These are phyloP conservation scores for Baryphthengus martii DNA, from an alignment of 2,113 vertebrate genomes.

Conservation along the genomic window DNA sequence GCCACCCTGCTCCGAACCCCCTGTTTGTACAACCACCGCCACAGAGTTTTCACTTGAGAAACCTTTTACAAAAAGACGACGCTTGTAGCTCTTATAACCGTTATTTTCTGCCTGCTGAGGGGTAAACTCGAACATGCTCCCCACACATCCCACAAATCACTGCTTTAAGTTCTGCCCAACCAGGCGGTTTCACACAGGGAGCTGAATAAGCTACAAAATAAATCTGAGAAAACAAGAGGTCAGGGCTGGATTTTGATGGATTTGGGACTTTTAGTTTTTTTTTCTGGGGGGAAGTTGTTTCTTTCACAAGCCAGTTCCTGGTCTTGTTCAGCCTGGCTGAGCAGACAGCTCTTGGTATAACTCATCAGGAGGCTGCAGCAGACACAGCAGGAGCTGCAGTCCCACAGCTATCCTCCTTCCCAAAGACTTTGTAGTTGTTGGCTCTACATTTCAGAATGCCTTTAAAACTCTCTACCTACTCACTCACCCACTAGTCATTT, in stretches of 20 bases:
- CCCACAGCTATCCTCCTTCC: neutral
- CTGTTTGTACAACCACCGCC: neutral
- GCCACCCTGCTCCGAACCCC: neutral
- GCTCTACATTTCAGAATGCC: fast-evolving
- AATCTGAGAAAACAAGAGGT: neutral
- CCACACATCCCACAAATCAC: neutral
- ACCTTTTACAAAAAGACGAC: neutral
- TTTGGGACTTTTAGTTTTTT: neutral
- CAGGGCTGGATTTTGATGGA: neutral
- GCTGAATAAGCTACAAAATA: neutral
- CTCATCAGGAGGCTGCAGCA: neutral
- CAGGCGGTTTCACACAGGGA: neutral
- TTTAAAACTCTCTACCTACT: neutral
- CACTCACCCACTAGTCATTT: neutral
- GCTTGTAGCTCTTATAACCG: neutral
- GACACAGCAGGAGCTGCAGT: neutral
- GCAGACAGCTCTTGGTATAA: neutral
- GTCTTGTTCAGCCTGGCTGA: neutral
- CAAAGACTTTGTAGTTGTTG: neutral
- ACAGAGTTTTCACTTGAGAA: neutral
- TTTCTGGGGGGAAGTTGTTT: no score
- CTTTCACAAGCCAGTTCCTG: neutral
- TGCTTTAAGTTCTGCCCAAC: neutral
- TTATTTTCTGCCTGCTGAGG: neutral
- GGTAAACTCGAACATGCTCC: neutral